Percentiles rank a stretch among this genome's conserved stretches.
Conservation (phyloP, 2,797 vertebrate species). For the Pantherophis vulpinus region DNA sequence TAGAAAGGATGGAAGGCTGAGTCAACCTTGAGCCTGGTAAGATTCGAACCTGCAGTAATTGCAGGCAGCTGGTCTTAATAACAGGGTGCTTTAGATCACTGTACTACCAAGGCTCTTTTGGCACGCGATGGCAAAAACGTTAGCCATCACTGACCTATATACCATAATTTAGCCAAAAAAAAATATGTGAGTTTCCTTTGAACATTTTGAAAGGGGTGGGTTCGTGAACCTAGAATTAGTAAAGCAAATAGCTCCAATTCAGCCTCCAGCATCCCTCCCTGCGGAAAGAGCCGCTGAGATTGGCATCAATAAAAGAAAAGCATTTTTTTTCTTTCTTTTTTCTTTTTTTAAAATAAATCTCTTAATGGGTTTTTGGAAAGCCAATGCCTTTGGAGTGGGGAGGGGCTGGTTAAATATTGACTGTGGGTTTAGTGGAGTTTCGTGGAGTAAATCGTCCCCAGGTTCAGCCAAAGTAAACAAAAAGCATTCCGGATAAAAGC, state of each 20-base stretch:
- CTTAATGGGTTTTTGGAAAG: neutral
- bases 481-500: rapidly evolving
- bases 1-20: too few species aligned
- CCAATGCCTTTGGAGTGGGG: neutral
- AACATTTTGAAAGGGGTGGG: neutral
- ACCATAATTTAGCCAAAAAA: neutral
- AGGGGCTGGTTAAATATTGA: slow-evolving; percentile 27
- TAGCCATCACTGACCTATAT: neutral
- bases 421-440: slow-evolving; percentile 9
- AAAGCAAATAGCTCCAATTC: neutral
- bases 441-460: slow-evolving; percentile 2
- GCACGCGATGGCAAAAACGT: too few species aligned
- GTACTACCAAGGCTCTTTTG: too few species aligned
- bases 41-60: too few species aligned
- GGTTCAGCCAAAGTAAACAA: slow-evolving; percentile 12
- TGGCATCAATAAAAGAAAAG: slow-evolving; percentile 12
- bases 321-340: slow-evolving; percentile 11
- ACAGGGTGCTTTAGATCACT: too few species aligned
- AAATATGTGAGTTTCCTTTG: neutral
- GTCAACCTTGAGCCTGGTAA: too few species aligned
- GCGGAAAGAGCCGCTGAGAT: slow-evolving; percentile 4
- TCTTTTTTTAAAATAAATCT: neutral
- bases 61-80: too few species aligned
- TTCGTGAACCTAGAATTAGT: neutral
- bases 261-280: neutral